Evolutionary conservation across 2,113 vertebrate species (phyloP), one percentile per base, ranked within the genome.

Genomic region (Polypterus bichir): DNA sequence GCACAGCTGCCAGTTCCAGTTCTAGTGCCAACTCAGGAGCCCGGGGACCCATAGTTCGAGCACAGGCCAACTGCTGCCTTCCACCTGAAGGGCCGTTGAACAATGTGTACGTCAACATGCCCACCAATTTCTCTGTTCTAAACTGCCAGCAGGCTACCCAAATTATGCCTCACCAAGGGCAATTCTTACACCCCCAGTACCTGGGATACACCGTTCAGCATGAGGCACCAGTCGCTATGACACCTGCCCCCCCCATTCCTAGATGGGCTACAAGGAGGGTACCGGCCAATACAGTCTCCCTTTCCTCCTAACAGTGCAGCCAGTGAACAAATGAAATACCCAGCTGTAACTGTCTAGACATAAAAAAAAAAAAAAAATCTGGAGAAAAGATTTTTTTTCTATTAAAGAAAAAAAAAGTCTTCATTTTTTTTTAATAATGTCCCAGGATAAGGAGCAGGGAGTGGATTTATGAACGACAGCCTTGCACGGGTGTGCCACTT

Each of bases 121-220:
- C 96, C 9, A 93, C 94, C 0, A 97, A 96, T 74, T 98, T 96
- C 83, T 98, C 96, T 0, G 90, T 98, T 65, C 88, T 98, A 69
- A 96, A 93, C 88, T 97, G 96, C 74, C 93, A 97, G 80, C 94
- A 97, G 79, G 95, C 93, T 59, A 94, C 94, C 1, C 94, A 97
- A 65, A 94, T 98, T 1, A 88, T 98, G 83, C 92, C 92, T 0
- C 94, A 97, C 69, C 94, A 98, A 73, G 93, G 92, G 6, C 93
- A 97, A 80, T 95, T 88, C 71, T 79, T 97, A 63, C 96, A 98
- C 66, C 91, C 94, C 1, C 93, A 93, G 54, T 98, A 93, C 1
- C 85, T 97, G 49, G 91, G 96, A 56, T 98, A 97, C 0, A 81
- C 94, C 0, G 81, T 97, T 69, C 87, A 79, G 62, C 88, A 88